Conservation (phyloP, 2,888 invertebrate genomes). For the Oithona nana region DNA sequence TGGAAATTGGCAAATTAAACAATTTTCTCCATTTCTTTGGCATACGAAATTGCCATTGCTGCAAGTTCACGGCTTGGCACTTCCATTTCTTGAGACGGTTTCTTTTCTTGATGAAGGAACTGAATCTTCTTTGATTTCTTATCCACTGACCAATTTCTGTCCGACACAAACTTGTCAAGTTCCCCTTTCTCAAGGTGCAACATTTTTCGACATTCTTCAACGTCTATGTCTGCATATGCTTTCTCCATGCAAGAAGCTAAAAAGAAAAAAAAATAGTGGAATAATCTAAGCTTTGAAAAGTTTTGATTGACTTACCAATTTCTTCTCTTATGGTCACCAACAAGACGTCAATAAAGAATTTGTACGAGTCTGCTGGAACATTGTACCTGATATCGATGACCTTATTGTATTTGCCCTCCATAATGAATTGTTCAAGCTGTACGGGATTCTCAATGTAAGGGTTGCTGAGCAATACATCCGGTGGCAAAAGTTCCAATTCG, state of each 20-base stretch:
- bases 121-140: not conserved
- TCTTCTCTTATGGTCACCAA: constrained; percentile 86
- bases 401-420: constrained; percentile 99
- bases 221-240: constrained; percentile 73
- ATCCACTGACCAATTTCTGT: constrained; percentile 9
- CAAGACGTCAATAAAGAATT: constrained; percentile 87
- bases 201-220: constrained; percentile 69
- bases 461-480: constrained; percentile 75
- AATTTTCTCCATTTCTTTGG: constrained; percentile 96
- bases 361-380: constrained; percentile 87
- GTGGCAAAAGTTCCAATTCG: constrained; percentile 76
- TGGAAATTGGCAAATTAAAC: constrained; percentile 41
- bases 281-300: no score
- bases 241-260: constrained; percentile 85
- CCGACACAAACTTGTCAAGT: constrained; percentile 24
- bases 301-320: constrained; percentile 40
- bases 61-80: constrained; percentile 79
- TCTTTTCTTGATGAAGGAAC: constrained; percentile 29
- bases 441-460: constrained; percentile 78
- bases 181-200: constrained; percentile 59
- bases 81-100: constrained; percentile 46
- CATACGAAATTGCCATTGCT: constrained; percentile 86
- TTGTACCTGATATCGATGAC: constrained; percentile 67
- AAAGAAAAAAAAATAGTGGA: no score
- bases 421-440: constrained; percentile 88